These are phyloP conservation scores for Peromyscus polionotus DNA, from an alignment of 2,113 vertebrate species.

Conservation along the genomic window DNA sequence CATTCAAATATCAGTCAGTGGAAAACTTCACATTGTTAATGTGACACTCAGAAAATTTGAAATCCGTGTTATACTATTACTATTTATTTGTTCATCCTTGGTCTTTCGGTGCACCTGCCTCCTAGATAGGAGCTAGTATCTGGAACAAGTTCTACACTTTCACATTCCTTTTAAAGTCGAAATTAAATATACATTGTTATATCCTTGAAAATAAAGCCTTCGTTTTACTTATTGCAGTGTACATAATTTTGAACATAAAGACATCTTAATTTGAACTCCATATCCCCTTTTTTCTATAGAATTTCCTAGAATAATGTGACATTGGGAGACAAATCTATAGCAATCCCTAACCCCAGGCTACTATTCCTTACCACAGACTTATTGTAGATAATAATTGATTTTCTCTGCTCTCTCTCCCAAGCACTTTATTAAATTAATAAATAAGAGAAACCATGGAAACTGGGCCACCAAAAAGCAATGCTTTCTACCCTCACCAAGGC, in stretches of 20 bases:
- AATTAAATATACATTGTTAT: constrained; percentile 61
- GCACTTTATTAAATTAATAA: neutral
- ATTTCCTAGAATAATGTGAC: constrained; percentile 41
- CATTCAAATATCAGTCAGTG: constrained; percentile 82
- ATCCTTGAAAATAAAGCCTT: constrained; percentile 17
- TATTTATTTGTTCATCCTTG: constrained; percentile 82
- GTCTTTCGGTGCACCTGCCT: constrained; percentile 63
- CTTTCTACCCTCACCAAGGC: constrained; percentile 65
- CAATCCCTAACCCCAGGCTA: constrained; percentile 25
- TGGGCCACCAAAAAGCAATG: constrained; percentile 68
- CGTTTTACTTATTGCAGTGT: neutral
- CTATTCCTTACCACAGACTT: constrained; percentile 60
- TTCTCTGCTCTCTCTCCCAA: constrained; percentile 62
- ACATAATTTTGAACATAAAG: constrained; percentile 36
- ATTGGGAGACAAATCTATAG: neutral
- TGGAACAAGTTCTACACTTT: constrained; percentile 51
- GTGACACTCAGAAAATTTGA: constrained; percentile 77
- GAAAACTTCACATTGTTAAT: constrained; percentile 80
- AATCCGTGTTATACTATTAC: constrained; percentile 79
- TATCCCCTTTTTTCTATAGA: constrained; percentile 26
- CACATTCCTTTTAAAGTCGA: constrained; percentile 59
- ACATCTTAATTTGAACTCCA: constrained; percentile 21
- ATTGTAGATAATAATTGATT: constrained; percentile 62
- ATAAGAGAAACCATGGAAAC: constrained; percentile 78
- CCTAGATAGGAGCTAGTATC: constrained; percentile 39